Evolutionary conservation across 2,113 vertebrate species (phyloP), one percentile per base, ranked within the genome.

Genomic region (Triplophysa dalaica): DNA sequence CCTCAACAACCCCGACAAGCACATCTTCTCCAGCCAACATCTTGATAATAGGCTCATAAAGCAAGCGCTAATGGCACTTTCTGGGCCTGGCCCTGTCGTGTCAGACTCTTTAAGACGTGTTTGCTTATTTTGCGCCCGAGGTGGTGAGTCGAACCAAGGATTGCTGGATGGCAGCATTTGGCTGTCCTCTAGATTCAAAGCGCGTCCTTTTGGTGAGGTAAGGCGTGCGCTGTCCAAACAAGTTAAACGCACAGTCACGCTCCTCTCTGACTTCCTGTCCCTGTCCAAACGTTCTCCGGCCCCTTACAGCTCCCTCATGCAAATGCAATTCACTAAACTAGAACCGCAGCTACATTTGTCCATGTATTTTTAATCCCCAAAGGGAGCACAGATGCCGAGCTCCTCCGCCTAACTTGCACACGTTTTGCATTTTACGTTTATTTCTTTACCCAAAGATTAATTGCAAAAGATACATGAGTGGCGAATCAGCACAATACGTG

Each of bases 1-100:
- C 93, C 92, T 92, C 88, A 87, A 87, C 83, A 85, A 90, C 89
- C 90, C 86, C 88, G 82, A 87, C 86, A 86, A 88, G 87, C 89
- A 84, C 84, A 83, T 85, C 86, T 87, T 79, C 77, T 81, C 82
- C 82, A 65, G 82, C 83, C 89, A 88, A 88, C 86, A 85, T 87
- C 86, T 86, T 84, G 89, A 85, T 91, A 91, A 92, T 87, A 86
- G 89, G 85, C 87, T 87, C 85, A 88, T 92, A 91, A 90, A 88
- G 87, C 86, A 88, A 82, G 87, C 78, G 75, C 78, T 88, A 84
- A 86, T 86, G 75, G 78, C 75, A 79, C 38, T 75, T 86, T 86
- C 76, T 75, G 73, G 75, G 52, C 80, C 26, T 11, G 4, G 38
- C 24, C 19, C 13, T 29, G 50, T 72, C 70, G 63, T 14, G 41